A percentile compares a stretch with the other conserved stretches of the same genome.
These are phyloP conservation scores for Deroplatys truncata DNA, from an alignment of 2,888 invertebrate genomes.

Conservation along the genomic window DNA sequence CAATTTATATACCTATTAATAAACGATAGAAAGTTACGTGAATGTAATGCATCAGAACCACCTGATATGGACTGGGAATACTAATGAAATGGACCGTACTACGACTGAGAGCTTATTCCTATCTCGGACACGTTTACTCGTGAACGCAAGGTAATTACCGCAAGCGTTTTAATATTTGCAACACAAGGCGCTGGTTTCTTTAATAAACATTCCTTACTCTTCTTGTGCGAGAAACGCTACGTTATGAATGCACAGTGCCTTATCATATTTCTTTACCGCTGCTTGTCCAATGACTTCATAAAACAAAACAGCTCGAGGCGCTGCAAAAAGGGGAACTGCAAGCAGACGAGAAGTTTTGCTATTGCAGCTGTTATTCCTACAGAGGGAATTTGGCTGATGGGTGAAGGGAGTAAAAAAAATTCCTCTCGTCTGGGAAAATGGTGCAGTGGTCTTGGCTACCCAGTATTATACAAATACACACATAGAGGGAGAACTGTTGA, in stretches of 20 bases:
- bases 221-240: not conserved
- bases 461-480: not conserved
- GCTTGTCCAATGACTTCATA: constrained; percentile 6
- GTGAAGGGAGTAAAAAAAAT: not conserved
- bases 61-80: too few relatives aligned
- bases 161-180: not conserved
- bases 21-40: too few relatives aligned
- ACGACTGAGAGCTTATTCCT: not conserved
- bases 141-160: not conserved
- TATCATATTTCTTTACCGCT: constrained; percentile 10
- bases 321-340: not conserved
- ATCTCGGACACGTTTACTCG: not conserved
- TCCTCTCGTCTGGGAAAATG: not conserved
- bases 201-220: too few relatives aligned
- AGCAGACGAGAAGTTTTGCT: not conserved
- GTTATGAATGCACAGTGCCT: constrained; percentile 10
- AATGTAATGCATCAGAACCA: too few relatives aligned
- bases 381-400: not conserved
- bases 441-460: too few relatives aligned
- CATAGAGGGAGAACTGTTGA: too few relatives aligned
- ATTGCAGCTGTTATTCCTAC: not conserved
- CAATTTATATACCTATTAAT: too few relatives aligned
- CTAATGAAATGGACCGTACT: too few relatives aligned
- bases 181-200: not conserved
- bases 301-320: not conserved